Conservation (phyloP, 2,888 invertebrate species). For the Oasisia sp. region DNA sequence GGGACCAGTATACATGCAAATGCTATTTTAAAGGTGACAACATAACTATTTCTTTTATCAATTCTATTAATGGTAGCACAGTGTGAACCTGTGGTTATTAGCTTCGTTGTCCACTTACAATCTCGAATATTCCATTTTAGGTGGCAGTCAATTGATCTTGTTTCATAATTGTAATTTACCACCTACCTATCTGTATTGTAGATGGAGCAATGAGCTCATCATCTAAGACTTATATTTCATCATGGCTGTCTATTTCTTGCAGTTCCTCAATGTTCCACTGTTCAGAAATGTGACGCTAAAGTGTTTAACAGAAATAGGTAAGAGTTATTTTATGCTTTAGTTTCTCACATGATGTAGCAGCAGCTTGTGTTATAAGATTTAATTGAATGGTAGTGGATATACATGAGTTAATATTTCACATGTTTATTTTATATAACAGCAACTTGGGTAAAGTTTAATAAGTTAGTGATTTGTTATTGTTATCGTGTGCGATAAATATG, state of each 20-base stretch:
- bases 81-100: no score
- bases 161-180: not conserved
- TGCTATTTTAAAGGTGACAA: no score
- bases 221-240: not conserved
- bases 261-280: slow-evolving; percentile 95
- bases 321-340: slow-evolving; percentile 39
- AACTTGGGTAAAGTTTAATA: not conserved
- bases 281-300: slow-evolving; percentile 98
- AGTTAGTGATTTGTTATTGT: not conserved
- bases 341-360: not conserved
- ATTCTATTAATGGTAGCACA: no score
- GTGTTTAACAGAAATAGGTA: slow-evolving; percentile 95
- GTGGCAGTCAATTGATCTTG: no score
- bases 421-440: not conserved
- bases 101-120: no score
- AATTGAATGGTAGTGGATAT: not conserved
- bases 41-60: no score
- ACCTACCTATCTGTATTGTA: not conserved
- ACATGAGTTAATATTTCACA: not conserved
- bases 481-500: no score
- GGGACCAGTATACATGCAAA: no score
- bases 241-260: slow-evolving; percentile 50
- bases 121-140: no score
- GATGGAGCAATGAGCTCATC: not conserved
- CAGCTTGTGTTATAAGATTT: not conserved